Evolutionary conservation across 2,888 invertebrate genomes (phyloP).

Genomic region (Myathropa florea): DNA sequence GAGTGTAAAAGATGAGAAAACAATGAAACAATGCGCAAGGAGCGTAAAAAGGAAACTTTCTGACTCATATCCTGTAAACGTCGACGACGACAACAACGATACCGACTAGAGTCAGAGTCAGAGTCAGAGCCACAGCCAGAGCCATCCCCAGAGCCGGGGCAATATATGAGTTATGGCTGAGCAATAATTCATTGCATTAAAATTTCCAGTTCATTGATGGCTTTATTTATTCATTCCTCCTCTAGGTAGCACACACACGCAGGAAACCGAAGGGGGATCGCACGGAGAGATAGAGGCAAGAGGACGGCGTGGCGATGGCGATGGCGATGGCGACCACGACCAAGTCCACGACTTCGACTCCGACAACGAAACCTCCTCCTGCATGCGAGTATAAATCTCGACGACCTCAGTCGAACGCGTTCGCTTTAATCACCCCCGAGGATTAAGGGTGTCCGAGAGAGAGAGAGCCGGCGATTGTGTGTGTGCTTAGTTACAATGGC

Average conservation of each 20-base stretch:
- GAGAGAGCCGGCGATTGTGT: conserved; percentile 36
- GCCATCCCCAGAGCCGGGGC: conserved; percentile 23
- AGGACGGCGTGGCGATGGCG: too few species aligned
- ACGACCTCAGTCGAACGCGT: conserved; percentile 40
- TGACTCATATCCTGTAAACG: conserved; percentile 60
- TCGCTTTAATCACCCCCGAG: conserved; percentile 59
- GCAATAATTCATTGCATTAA: conserved; percentile 71
- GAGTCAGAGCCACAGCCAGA: not conserved
- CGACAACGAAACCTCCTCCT: too few species aligned
- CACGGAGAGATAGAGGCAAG: not conserved
- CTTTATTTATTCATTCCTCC: conserved; percentile 67
- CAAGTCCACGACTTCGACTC: not conserved
- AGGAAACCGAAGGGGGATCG: conserved; percentile 16
- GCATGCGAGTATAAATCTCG: conserved; percentile 48
- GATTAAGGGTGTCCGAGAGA: conserved; percentile 36
- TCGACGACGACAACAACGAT: conserved; percentile 16
- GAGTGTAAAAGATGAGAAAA: conserved; percentile 56
- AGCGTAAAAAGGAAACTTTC: conserved; percentile 62
- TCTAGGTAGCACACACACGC: not conserved
- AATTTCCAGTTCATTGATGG: conserved; percentile 71
- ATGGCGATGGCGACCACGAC: not conserved
- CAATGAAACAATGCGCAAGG: conserved; percentile 66
- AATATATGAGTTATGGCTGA: conserved; percentile 68
- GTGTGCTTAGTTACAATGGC: conserved; percentile 20
- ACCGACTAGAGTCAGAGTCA: not conserved